A percentile compares a stretch with the other conserved stretches of the same genome.
These are phyloP conservation scores for Styela clava DNA, from an alignment of 23 tunicate genomes.

Conservation along the genomic window DNA sequence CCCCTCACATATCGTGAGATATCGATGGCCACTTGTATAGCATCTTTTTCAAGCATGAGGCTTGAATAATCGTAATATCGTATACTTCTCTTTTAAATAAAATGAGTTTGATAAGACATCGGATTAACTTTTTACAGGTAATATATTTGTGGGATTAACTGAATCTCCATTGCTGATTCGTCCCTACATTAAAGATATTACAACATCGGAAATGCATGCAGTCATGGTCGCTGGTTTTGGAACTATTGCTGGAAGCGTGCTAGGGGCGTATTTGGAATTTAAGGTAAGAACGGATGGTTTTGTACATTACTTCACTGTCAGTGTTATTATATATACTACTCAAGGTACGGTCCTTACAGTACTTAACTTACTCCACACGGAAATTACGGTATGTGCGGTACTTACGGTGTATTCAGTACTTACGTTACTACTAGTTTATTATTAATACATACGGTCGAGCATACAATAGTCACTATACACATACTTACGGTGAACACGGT, in stretches of 20 bases:
- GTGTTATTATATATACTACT: not conserved
- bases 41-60: too few species aligned
- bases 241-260: slow-evolving; percentile 83
- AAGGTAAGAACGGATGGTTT: slow-evolving; percentile 86
- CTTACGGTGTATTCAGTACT: not conserved
- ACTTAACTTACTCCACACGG: too few species aligned
- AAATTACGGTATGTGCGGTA: too few species aligned
- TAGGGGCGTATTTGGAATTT: slow-evolving; percentile 84
- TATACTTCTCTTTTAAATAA: too few species aligned
- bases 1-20: too few species aligned
- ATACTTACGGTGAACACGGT: too few species aligned
- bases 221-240: slow-evolving; percentile 93
- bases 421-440: too few species aligned
- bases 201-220: slow-evolving; percentile 83
- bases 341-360: not conserved
- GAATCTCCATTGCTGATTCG: slow-evolving; percentile 92
- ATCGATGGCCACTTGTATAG: too few species aligned
- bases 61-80: too few species aligned
- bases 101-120: too few species aligned
- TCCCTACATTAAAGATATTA: slow-evolving; percentile 81
- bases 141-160: slow-evolving; percentile 88
- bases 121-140: slow-evolving; percentile 64
- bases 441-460: too few species aligned
- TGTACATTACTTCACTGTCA: not conserved
- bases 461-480: too few species aligned